Conservation (phyloP, 2,113 vertebrate species). For the Equus przewalskii region DNA sequence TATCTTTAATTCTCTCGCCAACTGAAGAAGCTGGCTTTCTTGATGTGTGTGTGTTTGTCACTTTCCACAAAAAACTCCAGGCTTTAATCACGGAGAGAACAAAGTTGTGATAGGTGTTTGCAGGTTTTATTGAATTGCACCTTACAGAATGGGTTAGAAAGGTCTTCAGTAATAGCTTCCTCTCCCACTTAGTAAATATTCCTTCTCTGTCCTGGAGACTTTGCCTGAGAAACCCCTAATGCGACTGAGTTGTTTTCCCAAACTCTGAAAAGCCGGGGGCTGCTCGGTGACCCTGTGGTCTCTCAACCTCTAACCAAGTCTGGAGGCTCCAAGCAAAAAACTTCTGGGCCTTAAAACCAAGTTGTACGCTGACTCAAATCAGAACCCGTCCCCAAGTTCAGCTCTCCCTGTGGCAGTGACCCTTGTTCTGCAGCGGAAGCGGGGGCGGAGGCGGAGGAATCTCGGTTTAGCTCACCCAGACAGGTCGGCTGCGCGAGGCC, state of each 20-base stretch:
- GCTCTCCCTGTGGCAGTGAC: not conserved
- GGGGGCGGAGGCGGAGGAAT: not conserved
- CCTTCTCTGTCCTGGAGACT: not conserved
- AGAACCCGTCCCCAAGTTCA: not conserved
- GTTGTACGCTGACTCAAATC: slow-evolving; percentile 8
- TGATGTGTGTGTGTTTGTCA: not conserved
- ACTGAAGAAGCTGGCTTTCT: not conserved
- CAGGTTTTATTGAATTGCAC: slow-evolving; percentile 33
- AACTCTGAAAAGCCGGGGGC: slow-evolving; percentile 12
- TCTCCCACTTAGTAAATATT: slow-evolving; percentile 46
- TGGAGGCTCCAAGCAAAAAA: not conserved
- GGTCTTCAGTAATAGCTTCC: slow-evolving; percentile 12
- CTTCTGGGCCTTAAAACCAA: slow-evolving; percentile 31
- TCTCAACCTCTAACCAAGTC: not conserved
- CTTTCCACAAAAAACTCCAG: not conserved
- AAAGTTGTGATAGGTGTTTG: not conserved
- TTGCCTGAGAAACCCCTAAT: slow-evolving; percentile 1
- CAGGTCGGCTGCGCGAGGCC: not conserved
- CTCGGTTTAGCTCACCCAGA: slow-evolving; percentile 49
- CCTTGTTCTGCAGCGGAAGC: not conserved
- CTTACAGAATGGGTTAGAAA: slow-evolving; percentile 25
- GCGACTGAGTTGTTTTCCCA: not conserved
- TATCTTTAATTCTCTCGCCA: not conserved
- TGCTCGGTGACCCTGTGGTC: not conserved
- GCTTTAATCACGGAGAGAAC: not conserved